Evolutionary conservation across 2,888 invertebrate species (phyloP).

Genomic region (Phyllotreta striolata): DNA sequence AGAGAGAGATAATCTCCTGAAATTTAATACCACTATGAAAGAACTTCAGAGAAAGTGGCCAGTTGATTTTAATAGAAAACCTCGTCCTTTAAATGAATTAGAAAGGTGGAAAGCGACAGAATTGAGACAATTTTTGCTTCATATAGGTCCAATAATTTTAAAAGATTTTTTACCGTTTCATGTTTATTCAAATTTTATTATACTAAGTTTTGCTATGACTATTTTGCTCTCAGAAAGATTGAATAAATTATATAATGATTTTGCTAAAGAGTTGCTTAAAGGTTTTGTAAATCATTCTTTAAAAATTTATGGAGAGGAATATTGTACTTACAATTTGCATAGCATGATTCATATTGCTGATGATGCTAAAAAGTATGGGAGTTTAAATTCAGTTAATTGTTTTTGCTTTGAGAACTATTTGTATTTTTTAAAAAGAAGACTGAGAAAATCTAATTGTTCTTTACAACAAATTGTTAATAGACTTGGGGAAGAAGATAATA

Average conservation of each 20-base stretch:
- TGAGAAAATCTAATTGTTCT: slow-evolving; percentile 30
- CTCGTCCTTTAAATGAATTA: slow-evolving; percentile 40
- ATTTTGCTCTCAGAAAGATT: slow-evolving; percentile 36
- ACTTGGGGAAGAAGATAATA: slow-evolving; percentile 13
- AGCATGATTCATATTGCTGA: slow-evolving; percentile 30
- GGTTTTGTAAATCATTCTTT: slow-evolving; percentile 26
- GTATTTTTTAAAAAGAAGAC: slow-evolving; percentile 30
- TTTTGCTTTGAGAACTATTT: slow-evolving; percentile 34
- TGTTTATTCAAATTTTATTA: slow-evolving; percentile 38
- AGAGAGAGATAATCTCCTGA: slow-evolving; percentile 3
- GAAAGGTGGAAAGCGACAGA: slow-evolving; percentile 47
- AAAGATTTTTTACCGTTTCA: slow-evolving; percentile 34
- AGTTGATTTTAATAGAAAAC: slow-evolving; percentile 46
- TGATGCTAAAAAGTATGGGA: slow-evolving; percentile 31
- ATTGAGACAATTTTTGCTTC: slow-evolving; percentile 43
- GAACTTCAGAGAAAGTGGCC: slow-evolving; percentile 38
- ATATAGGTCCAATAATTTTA: slow-evolving; percentile 40
- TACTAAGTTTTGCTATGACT: slow-evolving; percentile 40
- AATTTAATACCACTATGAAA: slow-evolving; percentile 20
- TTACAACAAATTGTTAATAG: slow-evolving; percentile 28
- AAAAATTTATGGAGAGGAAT: slow-evolving; percentile 33
- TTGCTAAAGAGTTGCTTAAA: slow-evolving; percentile 35
- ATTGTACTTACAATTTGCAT: slow-evolving; percentile 32
- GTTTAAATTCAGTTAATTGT: slow-evolving; percentile 29
- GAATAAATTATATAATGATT: slow-evolving; percentile 37